Percentiles rank a stretch among this genome's conserved stretches.
phyloP scores from a whole-genome alignment of 37 sponge, comb jelly and placozoan species.

The Eunapius fragilis region DNA sequence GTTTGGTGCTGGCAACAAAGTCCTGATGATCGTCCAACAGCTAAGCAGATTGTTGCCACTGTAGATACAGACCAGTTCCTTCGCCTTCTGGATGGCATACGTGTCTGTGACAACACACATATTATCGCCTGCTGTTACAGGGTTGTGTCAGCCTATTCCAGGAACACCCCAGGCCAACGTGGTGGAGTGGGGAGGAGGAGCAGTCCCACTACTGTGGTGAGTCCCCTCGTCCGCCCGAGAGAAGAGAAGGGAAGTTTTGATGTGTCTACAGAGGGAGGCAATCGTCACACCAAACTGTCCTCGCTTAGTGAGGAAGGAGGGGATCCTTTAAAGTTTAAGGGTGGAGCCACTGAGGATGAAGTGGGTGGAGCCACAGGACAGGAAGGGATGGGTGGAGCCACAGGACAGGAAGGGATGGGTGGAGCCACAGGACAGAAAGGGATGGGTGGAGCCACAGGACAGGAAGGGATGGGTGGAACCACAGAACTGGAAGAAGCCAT shows the following conservation, averaged over 20 bases:
- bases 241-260: not conserved
- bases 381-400: not conserved
- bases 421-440: not conserved
- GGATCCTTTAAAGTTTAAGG: not conserved
- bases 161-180: too few species aligned
- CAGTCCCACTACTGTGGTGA: not conserved
- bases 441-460: not conserved
- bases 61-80: slow-evolving; percentile 46
- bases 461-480: not conserved
- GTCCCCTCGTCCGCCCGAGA: not conserved
- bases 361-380: not conserved
- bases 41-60: slow-evolving; percentile 44
- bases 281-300: not conserved
- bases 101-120: slow-evolving; percentile 44
- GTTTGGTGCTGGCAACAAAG: slow-evolving; percentile 89
- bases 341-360: not conserved
- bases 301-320: not conserved
- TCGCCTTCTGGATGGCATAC: slow-evolving; percentile 59
- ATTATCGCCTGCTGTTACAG: not conserved
- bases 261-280: not conserved
- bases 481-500: not conserved
- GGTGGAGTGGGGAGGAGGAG: not conserved
- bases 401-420: not conserved
- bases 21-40: slow-evolving; percentile 71
- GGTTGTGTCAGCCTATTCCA: not conserved